Conservation (phyloP, 2,888 invertebrate genomes). For the Crocallis elinguaria region DNA sequence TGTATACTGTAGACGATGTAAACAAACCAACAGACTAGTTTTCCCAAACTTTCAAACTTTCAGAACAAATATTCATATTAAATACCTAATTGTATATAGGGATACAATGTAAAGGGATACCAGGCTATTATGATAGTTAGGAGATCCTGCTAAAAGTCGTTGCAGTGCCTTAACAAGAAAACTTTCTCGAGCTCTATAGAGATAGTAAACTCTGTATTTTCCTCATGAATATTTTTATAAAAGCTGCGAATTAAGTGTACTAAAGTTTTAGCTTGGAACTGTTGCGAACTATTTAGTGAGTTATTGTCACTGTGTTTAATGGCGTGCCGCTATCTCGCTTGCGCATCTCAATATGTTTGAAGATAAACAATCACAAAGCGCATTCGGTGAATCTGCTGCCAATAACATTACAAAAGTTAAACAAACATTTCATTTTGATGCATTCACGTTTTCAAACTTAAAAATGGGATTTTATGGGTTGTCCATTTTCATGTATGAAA, state of each 20-base stretch:
- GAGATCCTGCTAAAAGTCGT: conserved; percentile 47
- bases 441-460: too few species aligned
- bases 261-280: not conserved
- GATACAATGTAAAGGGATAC: conserved; percentile 30
- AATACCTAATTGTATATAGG: not conserved
- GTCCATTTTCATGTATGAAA: too few species aligned
- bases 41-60: not conserved
- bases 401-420: too few species aligned
- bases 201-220: not conserved
- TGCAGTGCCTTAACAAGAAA: conserved; percentile 52
- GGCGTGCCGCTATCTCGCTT: too few species aligned
- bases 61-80: not conserved
- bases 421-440: too few species aligned
- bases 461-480: too few species aligned
- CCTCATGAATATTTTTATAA: conserved; percentile 7
- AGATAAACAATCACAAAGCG: too few species aligned
- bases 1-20: too few species aligned
- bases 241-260: not conserved
- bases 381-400: too few species aligned
- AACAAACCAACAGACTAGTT: not conserved
- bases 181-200: conserved; percentile 35
- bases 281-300: not conserved
- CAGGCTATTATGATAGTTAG: conserved; percentile 37
- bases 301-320: too few species aligned
- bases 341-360: too few species aligned